Evolutionary conservation across 2,113 vertebrate species (phyloP).

Genomic region (Psittacula cyanocephala): DNA sequence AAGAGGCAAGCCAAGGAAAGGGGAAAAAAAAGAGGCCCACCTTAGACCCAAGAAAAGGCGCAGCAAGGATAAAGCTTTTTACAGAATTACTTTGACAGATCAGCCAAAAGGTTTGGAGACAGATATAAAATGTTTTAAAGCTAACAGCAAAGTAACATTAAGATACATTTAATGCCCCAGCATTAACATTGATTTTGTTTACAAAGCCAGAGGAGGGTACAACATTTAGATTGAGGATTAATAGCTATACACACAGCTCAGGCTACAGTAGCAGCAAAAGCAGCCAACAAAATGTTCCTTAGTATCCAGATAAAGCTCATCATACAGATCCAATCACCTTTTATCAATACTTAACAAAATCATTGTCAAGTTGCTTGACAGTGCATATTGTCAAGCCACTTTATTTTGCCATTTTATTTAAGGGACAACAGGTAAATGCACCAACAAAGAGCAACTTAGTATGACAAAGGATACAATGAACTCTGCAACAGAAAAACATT

Average conservation of each 20-base stretch:
- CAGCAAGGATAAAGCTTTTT: conserved; percentile 40
- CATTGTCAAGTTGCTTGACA: background rate
- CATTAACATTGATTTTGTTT: background rate
- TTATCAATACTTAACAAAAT: background rate
- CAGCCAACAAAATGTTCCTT: conserved; percentile 1
- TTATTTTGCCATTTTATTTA: background rate
- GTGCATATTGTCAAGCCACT: background rate
- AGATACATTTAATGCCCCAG: background rate
- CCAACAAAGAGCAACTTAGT: background rate
- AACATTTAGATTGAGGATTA: background rate
- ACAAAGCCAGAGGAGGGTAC: background rate
- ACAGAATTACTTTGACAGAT: conserved; percentile 27
- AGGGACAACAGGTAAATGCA: conserved; percentile 55
- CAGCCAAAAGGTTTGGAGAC: conserved; percentile 32
- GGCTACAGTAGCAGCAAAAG: background rate
- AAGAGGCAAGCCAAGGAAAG: conserved; percentile 55
- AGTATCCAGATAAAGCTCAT: background rate
- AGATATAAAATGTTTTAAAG: background rate
- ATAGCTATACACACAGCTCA: background rate
- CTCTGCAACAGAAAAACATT: background rate
- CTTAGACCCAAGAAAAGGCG: conserved; percentile 46
- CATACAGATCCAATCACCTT: background rate
- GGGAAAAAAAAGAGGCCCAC: conserved; percentile 57
- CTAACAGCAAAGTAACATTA: background rate
- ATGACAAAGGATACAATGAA: background rate